Base-by-base conservation (phyloP, 2,888 invertebrate species). In the Eupelmus urozonus region DNA sequence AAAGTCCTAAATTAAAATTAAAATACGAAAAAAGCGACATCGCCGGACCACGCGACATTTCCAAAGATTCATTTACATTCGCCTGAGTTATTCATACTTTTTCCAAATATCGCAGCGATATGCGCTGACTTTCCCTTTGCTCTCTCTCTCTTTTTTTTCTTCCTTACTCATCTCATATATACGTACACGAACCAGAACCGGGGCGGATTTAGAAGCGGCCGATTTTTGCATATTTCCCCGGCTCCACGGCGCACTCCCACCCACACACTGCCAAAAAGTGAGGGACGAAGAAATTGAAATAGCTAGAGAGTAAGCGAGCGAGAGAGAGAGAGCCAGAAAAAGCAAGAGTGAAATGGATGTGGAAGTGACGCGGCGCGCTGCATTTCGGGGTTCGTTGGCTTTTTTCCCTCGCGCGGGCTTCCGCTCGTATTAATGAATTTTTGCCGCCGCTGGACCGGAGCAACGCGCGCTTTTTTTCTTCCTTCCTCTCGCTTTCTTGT, bases 81-180 rank as follows among this genome's bases (percentile, higher is more conserved):
- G 23, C 20, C 25, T 42, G 82, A 82, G 82, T 82, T 84, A 83
- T 85, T 85, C 82, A 83, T 84, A 83, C 82, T 83, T 84, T 83
- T 83, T 81, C 53, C 76, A 80, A 82, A 82, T 77, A 81, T 77
- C 79, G 63, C 42, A 11, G 40, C 20, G 65, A 27, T 27, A 62
- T 42, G 29, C 55, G 13, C 42, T 7, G 53, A 55, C 45, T 63
- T 72, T 13, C 40, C 40, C 53, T 72, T 72, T 18, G 5, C 29
- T 62, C 55, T 34, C 23, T 40, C 29, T 27, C 25, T 29, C 40
- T 53, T 29, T 49, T n/a, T 51, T 27, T 7, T 40, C 51, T 40
- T 53, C 34, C n/a, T 49, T 62, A 45, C 66, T 59, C 60, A n/a
- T 67, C 59, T 59, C 25, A 18, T 20, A 45, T 34, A 57, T 59